Base-by-base conservation (phyloP, 2,888 invertebrate species). In the Octonoba sinensis region DNA sequence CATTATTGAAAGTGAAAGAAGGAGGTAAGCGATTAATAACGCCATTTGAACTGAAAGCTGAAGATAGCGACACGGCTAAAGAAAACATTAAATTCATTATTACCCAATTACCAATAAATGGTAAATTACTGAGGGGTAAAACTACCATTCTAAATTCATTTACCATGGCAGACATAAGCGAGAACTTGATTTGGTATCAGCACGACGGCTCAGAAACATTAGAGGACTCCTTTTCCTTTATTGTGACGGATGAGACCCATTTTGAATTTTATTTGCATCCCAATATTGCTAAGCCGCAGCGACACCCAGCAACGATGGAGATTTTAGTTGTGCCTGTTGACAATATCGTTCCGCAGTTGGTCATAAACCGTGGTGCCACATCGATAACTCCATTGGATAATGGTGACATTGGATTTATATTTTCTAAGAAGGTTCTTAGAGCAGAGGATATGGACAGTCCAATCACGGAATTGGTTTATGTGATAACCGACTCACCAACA, bases 171-270 rank as follows among this genome's bases (percentile, higher is more conserved):
- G 89, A 89, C 81, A 77, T 89, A 47, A 85, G 86, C 24, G 85
- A 86, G 22, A 87, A 88, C 73, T 73, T 87, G 72, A 87, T 89
- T 66, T 87, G 86, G 57, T 89, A 89, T 84, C 87, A 87, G 27
- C 89, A 89, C 85, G 89, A 88, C 76, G 89, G 88, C n/a, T 86
- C 87, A 0, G 89, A 88, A 81, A 87, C 88, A 0, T 57, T 82
- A 4, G 84, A 85, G 4, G 89, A 89, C 84, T 86, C 86, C 62
- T 88, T 89, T 83, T 86, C 87, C 1, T 86, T 89, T 81, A 86
- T 87, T 3, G 86, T 89, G 1, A 87, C 87, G 0, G 89, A 89
- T 83, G 88, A 88, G 24, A 87, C 87, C 0, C 88, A 89, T 82
- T 82, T 85, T 0, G 87, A 87, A 62, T 89, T 88, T 85, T 88